Base-by-base conservation (phyloP, 2,113 vertebrate genomes). In the Thamnophis sirtalis region DNA sequence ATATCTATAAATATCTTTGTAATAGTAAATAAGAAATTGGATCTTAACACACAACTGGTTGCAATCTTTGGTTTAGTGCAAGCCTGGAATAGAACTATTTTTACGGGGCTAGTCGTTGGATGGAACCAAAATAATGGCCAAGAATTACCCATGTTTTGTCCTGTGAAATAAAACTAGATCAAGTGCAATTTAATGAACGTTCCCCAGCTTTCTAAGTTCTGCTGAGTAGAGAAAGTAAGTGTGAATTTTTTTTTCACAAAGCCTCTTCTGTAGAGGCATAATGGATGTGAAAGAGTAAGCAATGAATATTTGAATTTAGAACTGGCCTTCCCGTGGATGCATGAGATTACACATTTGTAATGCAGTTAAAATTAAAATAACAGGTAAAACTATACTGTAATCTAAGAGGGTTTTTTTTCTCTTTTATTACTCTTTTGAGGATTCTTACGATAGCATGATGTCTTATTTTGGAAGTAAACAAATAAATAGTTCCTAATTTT, bases 1-100 rank as follows among this genome's bases (percentile, higher is more conserved):
- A 93, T 86, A 84, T 68, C 92, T 96, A 96, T 94, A 89, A 95
- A 95, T 96, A 94, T 87, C 93, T 49, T 55, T 93, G 86, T 43
- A 94, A 92, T 93, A 94, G 0, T 92, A 91, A 94, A 91, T 92
- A 91, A 19, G 38, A n/a, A 86, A 13, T 68, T 51, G 48, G 92
- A 93, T 89, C 56, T 33, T 87, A 48, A 5, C 28, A 84, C 0
- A 84, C 58, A 94, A 48, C 38, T 90, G 56, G 88, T 21, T 84
- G 33, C 92, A 48, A 50, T 80, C 19, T 80, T 33, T 80, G 33
- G 73, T 95, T 54, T 92, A 87, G 91, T 84, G 48, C 21, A 88
- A 92, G 43, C 80, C 7, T 93, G 26, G 54, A 91, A 86, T 9
- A 56, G 89, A 92, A 91, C 89, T n/a, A 1, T 58, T 48, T 85